phyloP scores from a whole-genome alignment of 2,888 invertebrate genomes.

The Brassicogethes aeneus region DNA sequence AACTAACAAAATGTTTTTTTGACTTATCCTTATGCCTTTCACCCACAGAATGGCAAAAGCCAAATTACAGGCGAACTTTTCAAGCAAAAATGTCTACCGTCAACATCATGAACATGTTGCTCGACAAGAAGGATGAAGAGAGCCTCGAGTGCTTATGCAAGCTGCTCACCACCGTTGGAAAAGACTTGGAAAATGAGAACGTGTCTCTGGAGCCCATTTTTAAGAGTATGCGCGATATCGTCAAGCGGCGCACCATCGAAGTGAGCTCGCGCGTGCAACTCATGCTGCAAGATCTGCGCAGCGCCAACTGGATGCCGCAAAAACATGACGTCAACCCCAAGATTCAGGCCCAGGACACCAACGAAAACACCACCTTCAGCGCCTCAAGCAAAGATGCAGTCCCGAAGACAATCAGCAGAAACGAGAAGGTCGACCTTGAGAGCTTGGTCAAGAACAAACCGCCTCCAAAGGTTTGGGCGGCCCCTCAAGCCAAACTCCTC shows the following conservation, averaged over 20 bases:
- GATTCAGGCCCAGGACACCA: conserved; percentile 87
- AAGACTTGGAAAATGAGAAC: conserved; percentile 59
- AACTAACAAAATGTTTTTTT: too few species aligned
- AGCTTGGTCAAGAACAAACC: too few species aligned
- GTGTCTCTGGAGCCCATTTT: conserved; percentile 51
- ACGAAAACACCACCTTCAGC: too few species aligned
- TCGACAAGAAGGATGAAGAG: conserved; percentile 76
- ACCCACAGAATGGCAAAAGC: too few species aligned
- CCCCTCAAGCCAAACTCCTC: conserved; percentile 35
- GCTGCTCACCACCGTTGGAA: conserved; percentile 83
- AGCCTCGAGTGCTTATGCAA: conserved; percentile 89
- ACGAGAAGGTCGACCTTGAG: too few species aligned
- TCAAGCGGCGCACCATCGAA: conserved; percentile 51
- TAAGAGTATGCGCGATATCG: conserved; percentile 61
- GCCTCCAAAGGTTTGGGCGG: conserved; percentile 22
- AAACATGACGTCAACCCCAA: conserved; percentile 84
- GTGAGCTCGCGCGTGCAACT: conserved; percentile 45
- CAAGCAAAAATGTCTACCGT: conserved; percentile 81
- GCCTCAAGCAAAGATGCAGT: too few species aligned
- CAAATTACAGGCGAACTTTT: conserved; percentile 84
- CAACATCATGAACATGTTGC: conserved; percentile 74
- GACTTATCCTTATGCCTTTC: too few species aligned
- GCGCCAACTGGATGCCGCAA: conserved; percentile 76
- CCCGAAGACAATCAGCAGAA: too few species aligned
- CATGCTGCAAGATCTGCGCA: conserved; percentile 60